Base-by-base conservation (phyloP, 2,888 invertebrate genomes). In the Rhopalosiphum nymphaeae region DNA sequence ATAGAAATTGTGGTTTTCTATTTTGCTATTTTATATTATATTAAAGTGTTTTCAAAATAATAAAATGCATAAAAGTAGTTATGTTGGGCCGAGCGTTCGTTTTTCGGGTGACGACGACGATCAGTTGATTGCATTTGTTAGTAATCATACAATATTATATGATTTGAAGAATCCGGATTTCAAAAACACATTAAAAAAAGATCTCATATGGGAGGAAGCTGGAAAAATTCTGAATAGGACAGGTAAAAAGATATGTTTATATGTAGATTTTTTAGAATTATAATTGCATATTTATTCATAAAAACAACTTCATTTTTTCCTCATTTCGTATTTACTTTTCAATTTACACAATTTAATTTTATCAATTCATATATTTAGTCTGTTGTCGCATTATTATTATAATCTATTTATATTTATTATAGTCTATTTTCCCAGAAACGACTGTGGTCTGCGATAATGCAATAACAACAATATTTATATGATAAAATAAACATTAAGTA, bases 341-440 rank as follows among this genome's bases (percentile, higher is more conserved):
- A 89, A 89, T 89, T 57, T 89, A 89, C 56, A 89, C 89, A 89
- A 89, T 89, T 89, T 56, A 89, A 89, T 89, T 89, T 89, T 89
- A 89, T 89, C 88, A 89, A 89, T 89, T 89, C 53, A 89, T 89
- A 89, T 89, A 89, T 89, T 89, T 89, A 89, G 89, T 89, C 89
- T 89, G 57, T 89, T 89, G 89, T 89, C 57, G 56, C n/a, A n/a
- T n/a, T n/a, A n/a, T n/a, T n/a, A n/a, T n/a, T n/a, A n/a, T n/a
- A n/a, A n/a, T n/a, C n/a, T n/a, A n/a, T n/a, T n/a, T n/a, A n/a
- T n/a, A n/a, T n/a, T n/a, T 85, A 53, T 85, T n/a, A 85, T 85
- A 85, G 9, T 85, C 4, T 85, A 85, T 85, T 85, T 85, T 85
- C 44, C 44, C 44, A 87, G 87, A 87, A 87, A 87, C 87, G 46